Percentiles rank a stretch among this genome's conserved stretches.
These are phyloP conservation scores for Chlorocebus sabaeus DNA, from an alignment of 2,113 vertebrate species.

Conservation along the genomic window DNA sequence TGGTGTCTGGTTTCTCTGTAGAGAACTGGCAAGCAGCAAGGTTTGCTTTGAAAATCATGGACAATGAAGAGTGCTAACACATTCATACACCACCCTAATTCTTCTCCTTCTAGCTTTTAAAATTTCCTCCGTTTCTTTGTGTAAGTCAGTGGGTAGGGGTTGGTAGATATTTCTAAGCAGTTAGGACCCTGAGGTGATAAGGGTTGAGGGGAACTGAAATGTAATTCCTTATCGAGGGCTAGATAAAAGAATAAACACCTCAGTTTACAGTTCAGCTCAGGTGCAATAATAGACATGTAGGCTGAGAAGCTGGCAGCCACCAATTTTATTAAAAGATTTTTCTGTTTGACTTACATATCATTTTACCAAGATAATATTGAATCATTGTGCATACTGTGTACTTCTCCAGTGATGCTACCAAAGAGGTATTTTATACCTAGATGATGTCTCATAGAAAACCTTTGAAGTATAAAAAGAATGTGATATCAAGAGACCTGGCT, in stretches of 20 bases:
- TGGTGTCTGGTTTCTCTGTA: background rate
- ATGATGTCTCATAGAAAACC: background rate
- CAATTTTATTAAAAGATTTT: constrained; percentile 3
- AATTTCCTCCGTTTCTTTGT: background rate
- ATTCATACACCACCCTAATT: background rate
- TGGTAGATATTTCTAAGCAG: constrained; percentile 19
- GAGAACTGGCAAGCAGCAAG: background rate
- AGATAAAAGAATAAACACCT: constrained; percentile 10
- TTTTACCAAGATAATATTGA: constrained; percentile 27
- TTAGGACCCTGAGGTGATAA: background rate
- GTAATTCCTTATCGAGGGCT: background rate
- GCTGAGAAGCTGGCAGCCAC: background rate
- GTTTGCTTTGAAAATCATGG: background rate
- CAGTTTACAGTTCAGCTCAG: background rate
- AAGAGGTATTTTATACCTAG: background rate
- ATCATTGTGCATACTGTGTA: background rate
- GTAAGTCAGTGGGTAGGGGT: background rate
- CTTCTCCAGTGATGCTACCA: background rate
- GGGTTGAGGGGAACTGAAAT: background rate
- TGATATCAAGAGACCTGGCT: background rate
- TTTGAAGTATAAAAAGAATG: background rate
- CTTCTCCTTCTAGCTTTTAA: background rate
- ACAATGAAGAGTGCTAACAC: background rate
- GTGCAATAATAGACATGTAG: background rate
- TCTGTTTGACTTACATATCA: constrained; percentile 13